Evolutionary conservation across 92 coral and sea anemone species (phyloP).

Genomic region (Epizoanthus scotinus): DNA sequence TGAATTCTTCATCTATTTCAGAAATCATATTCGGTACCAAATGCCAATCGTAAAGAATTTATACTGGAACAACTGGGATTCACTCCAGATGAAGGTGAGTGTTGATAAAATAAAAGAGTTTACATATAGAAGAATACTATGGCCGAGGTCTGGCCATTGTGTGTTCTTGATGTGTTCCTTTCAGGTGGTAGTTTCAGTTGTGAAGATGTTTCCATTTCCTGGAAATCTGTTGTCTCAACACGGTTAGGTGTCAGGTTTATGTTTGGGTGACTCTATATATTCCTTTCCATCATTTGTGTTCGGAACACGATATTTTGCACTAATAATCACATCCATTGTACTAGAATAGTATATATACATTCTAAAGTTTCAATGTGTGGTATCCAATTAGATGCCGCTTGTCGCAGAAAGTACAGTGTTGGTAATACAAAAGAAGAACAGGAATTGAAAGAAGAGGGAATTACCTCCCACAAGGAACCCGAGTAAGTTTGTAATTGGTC

Average conservation of each 20-base stretch:
- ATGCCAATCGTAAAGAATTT: conserved; percentile 72
- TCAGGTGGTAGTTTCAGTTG: too few species aligned
- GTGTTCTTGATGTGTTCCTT: too few species aligned
- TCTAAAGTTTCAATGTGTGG: not conserved
- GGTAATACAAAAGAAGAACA: conserved; percentile 18
- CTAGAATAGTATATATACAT: too few species aligned
- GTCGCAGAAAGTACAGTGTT: conserved; percentile 32
- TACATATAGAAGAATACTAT: not conserved
- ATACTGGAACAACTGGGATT: conserved; percentile 84
- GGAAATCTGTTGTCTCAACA: too few species aligned
- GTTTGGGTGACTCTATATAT: too few species aligned
- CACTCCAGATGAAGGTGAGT: conserved; percentile 38
- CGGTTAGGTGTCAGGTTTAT: too few species aligned
- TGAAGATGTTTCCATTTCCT: too few species aligned
- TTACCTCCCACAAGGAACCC: conserved; percentile 14
- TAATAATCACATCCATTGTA: not conserved
- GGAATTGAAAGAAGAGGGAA: conserved; percentile 5
- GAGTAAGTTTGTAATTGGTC: not conserved
- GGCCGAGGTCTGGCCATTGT: not conserved
- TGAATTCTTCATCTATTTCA: conserved; percentile 1
- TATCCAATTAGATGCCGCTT: conserved; percentile 1
- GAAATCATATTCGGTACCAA: conserved; percentile 77
- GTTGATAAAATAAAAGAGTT: not conserved
- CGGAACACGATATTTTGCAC: too few species aligned
- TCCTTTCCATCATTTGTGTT: too few species aligned